Conservation (phyloP, 2,888 invertebrate genomes). For the Tinea pellionella region DNA sequence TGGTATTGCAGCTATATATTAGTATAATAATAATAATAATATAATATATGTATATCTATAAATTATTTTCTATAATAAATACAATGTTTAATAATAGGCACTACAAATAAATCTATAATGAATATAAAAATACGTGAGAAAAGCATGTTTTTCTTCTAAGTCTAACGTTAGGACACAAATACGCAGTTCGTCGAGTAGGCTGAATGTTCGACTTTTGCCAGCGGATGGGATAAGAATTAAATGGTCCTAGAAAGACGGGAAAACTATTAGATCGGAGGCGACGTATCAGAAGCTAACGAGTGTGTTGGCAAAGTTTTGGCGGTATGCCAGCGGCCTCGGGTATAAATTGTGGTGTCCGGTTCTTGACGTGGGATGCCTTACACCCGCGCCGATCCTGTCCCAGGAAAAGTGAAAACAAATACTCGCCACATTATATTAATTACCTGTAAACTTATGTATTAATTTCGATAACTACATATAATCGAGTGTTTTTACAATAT, state of each 20-base stretch:
- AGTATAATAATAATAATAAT: too few relatives aligned
- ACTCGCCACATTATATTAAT: background rate
- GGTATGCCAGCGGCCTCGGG: constrained; percentile 33
- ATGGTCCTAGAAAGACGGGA: constrained; percentile 37
- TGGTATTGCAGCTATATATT: too few relatives aligned
- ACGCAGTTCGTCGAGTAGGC: constrained; percentile 3
- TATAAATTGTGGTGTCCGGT: constrained; percentile 40
- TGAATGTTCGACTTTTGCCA: constrained; percentile 19
- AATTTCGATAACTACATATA: background rate
- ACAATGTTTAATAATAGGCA: background rate
- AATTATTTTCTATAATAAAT: background rate
- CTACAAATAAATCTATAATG: background rate
- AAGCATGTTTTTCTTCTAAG: background rate
- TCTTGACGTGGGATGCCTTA: constrained; percentile 11
- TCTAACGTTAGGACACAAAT: background rate
- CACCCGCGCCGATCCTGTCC: constrained; percentile 7
- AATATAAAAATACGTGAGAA: background rate
- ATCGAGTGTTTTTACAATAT: too few relatives aligned
- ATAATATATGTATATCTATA: too few relatives aligned
- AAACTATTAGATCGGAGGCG: constrained; percentile 51
- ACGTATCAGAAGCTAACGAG: constrained; percentile 44
- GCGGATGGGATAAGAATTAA: constrained; percentile 42
- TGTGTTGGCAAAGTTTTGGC: constrained; percentile 39
- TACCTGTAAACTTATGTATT: background rate
- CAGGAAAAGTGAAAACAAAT: constrained; percentile 2